These are phyloP conservation scores for Mus caroli DNA, from an alignment of 2,797 vertebrate genomes.

Conservation along the genomic window DNA sequence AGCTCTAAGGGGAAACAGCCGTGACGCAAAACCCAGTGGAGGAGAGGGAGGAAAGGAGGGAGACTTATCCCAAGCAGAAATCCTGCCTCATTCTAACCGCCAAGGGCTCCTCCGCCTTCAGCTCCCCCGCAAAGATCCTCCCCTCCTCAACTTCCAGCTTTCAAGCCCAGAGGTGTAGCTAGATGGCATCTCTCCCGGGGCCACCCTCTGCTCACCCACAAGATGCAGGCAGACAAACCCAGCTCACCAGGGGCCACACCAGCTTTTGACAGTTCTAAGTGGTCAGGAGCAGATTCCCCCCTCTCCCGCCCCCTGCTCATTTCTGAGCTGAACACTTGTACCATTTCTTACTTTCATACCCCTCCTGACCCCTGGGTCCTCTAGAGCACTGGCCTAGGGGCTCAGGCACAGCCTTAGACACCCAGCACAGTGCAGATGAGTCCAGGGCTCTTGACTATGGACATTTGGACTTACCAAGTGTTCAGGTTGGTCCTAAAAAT, in stretches of 20 bases:
- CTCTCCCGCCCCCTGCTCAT: not conserved
- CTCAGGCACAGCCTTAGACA: not conserved
- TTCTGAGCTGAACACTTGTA: not conserved
- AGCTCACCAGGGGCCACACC: not conserved
- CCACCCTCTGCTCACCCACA: not conserved
- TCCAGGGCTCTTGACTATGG: not conserved
- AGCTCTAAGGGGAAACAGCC: constrained; percentile 11
- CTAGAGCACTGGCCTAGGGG: not conserved
- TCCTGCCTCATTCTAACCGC: not conserved
- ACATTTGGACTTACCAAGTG: not conserved
- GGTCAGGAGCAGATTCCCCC: not conserved
- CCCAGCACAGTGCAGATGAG: too few species aligned
- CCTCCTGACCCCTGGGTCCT: not conserved
- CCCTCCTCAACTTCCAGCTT: not conserved
- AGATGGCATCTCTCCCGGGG: not conserved
- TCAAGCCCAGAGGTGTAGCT: not conserved
- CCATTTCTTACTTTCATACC: not conserved
- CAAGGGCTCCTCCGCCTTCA: not conserved
- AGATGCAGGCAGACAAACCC: not conserved
- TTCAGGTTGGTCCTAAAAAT: not conserved
- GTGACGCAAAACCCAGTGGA: not conserved
- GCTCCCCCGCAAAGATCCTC: not conserved
- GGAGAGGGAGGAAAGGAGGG: not conserved
- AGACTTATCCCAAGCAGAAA: not conserved
- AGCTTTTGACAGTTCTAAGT: not conserved